phyloP scores from a whole-genome alignment of 2,113 vertebrate species.

The Chaetops frenatus region DNA sequence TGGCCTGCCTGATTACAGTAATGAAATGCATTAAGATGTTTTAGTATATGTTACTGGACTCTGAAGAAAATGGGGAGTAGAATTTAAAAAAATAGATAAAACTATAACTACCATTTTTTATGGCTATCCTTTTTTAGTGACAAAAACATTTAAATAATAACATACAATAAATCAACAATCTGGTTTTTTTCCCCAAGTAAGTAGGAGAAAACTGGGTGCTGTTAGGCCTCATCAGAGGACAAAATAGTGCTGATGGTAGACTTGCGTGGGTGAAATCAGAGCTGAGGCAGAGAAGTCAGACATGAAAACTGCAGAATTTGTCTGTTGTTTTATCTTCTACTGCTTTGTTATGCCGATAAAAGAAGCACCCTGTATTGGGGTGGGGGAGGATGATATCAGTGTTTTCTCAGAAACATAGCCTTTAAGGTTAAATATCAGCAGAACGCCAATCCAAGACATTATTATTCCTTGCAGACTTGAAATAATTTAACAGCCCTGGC shows the following conservation, averaged over 20 bases:
- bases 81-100: neutral
- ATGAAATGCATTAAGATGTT: neutral
- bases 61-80: neutral
- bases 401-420: neutral
- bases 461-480: neutral
- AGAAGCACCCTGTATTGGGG: neutral
- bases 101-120: neutral
- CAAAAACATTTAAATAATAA: neutral
- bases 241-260: neutral
- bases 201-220: neutral
- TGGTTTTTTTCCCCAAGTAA: neutral
- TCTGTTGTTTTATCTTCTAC: constrained; percentile 1
- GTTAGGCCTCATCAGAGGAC: neutral
- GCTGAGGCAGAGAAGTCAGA: neutral
- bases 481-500: neutral
- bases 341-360: neutral
- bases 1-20: neutral
- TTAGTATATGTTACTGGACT: neutral
- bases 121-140: neutral
- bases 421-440: constrained; percentile 7
- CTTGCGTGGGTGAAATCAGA: neutral
- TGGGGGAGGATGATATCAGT: neutral
- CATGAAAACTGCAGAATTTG: neutral
- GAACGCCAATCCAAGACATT: neutral
- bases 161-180: neutral